Conservation (phyloP, 2,797 vertebrate genomes). For the Synaphobranchus kaupii region DNA sequence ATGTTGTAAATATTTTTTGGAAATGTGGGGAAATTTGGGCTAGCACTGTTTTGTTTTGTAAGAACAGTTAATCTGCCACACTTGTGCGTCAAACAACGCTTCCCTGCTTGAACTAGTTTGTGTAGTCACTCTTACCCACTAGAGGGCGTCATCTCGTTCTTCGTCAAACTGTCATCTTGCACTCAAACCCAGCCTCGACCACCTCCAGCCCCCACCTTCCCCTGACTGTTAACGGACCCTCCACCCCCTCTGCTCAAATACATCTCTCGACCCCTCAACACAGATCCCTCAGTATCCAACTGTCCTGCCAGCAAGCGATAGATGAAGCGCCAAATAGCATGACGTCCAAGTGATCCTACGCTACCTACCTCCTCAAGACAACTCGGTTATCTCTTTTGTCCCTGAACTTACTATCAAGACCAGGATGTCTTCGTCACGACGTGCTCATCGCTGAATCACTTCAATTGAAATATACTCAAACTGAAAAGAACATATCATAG, state of each 20-base stretch:
- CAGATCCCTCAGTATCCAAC: neutral
- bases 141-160: neutral
- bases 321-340: neutral
- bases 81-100: too few species aligned
- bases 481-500: neutral
- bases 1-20: too few species aligned
- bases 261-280: neutral
- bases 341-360: neutral
- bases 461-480: neutral
- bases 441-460: neutral
- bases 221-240: slow-evolving; percentile 4
- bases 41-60: too few species aligned
- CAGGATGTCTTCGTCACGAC: neutral
- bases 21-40: too few species aligned
- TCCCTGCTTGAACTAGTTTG: neutral
- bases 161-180: neutral
- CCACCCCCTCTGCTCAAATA: slow-evolving; percentile 21
- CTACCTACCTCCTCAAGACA: neutral
- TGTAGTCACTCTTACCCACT: neutral
- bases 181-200: neutral
- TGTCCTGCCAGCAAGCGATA: neutral
- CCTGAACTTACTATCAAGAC: neutral
- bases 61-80: too few species aligned
- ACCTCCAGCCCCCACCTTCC: neutral
- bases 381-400: neutral